Conservation (phyloP, 2,888 invertebrate genomes). For the Malthinus seriepunctatus region DNA sequence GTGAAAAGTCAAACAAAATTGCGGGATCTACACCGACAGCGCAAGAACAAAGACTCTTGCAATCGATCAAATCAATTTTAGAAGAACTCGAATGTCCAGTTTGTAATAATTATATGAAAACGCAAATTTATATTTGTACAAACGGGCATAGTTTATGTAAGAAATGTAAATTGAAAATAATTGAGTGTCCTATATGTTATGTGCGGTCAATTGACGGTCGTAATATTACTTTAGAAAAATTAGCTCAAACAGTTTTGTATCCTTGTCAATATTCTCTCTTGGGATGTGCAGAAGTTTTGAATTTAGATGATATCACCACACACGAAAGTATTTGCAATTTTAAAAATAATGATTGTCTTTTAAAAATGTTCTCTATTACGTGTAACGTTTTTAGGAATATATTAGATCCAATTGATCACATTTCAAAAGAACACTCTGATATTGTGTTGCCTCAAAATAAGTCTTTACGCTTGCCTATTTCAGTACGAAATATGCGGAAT, state of each 20-base stretch:
- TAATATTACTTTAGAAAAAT: slow-evolving; percentile 46
- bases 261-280: slow-evolving; percentile 44
- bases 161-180: slow-evolving; percentile 42
- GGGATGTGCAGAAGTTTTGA: slow-evolving; percentile 40
- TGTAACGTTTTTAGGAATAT: neutral
- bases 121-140: slow-evolving; percentile 47
- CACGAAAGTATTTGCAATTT: slow-evolving; percentile 42
- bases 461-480: neutral
- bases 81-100: slow-evolving; percentile 47
- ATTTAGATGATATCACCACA: slow-evolving; percentile 33
- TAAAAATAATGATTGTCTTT: slow-evolving; percentile 42
- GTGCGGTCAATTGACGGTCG: slow-evolving; percentile 42
- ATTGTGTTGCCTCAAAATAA: slow-evolving; percentile 2
- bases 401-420: slow-evolving; percentile 21
- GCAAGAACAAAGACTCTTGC: neutral
- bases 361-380: slow-evolving; percentile 18
- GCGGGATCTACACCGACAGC: slow-evolving; percentile 6
- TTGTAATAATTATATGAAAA: slow-evolving; percentile 46
- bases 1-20: slow-evolving; percentile 21
- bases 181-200: slow-evolving; percentile 46
- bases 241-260: slow-evolving; percentile 42
- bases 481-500: neutral
- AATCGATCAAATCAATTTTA: slow-evolving; percentile 40
- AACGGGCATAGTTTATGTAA: slow-evolving; percentile 49
- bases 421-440: slow-evolving; percentile 14